phyloP scores from a whole-genome alignment of 2,113 vertebrate genomes.

The Ellobius talpinus region DNA sequence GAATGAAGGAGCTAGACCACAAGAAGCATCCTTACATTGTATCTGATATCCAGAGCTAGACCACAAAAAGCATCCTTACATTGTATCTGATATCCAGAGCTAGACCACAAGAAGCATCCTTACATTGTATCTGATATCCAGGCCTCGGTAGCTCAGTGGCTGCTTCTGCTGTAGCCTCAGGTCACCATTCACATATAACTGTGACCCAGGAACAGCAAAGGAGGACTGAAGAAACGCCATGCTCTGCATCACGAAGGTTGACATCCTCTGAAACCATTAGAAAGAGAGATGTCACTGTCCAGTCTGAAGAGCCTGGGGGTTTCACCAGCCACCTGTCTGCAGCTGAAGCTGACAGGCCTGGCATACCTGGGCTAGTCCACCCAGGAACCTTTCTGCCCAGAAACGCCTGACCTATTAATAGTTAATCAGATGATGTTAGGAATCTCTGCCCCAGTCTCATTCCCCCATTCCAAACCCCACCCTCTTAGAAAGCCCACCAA shows the following conservation, averaged over 20 bases:
- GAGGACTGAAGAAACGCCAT: constrained; percentile 94
- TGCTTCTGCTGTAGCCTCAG: constrained; percentile 93
- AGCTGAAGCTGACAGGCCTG: rapidly evolving
- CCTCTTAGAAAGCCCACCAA: too few species aligned
- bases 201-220: constrained; percentile 92
- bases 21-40: constrained; percentile 90
- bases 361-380: background rate
- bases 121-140: constrained; percentile 94
- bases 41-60: constrained; percentile 86
- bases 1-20: background rate
- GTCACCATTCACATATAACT: constrained; percentile 92
- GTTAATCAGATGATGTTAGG: background rate
- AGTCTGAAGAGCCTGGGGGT: background rate
- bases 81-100: constrained; percentile 78
- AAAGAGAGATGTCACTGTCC: background rate
- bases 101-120: constrained; percentile 56
- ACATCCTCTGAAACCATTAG: constrained; percentile 92
- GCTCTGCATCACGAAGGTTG: constrained; percentile 95
- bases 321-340: background rate
- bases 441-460: too few species aligned
- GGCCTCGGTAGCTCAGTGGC: constrained; percentile 90
- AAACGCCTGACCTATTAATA: background rate
- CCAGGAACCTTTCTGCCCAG: background rate
- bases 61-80: constrained; percentile 83
- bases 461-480: too few species aligned